Base-by-base conservation (phyloP, 2,113 vertebrate species). In the Mus spicilegus region DNA sequence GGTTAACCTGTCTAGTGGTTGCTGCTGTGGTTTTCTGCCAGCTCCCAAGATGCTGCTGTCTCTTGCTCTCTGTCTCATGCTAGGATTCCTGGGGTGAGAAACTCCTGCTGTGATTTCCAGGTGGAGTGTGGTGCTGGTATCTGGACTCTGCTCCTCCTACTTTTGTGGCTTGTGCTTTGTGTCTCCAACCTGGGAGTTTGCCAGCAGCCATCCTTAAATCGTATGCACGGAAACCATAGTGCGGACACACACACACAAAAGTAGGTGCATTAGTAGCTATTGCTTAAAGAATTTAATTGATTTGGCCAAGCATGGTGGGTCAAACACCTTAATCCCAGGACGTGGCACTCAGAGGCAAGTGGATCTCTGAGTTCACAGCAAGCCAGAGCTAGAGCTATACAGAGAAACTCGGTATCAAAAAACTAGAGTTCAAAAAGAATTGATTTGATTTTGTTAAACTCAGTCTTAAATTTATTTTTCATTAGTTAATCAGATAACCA, bases 381-480 rank as follows among this genome's bases (percentile, higher is more conserved):
- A 82, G 11, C 11, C 20, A 39, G 54, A 56, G 36, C 54, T 39
- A 39, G 54, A 56, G 36, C 54, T 39, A 26, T 36, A 82, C 14
- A 61, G 70, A 72, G 69, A 36, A 54, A 58, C 54, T 80, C 30
- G 3, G 1, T 46, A 24, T 76, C 24, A 77, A 51, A 16, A 49
- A 49, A 46, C 4, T 28, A 77, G 28, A 78, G 4, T 39, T 20
- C 7, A 26, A 82, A 82, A 82, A 26, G 36, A 39, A 61, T n/a
- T 82, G 54, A 39, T 91, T 94, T 94, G 54, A 80, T 94, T 96
- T 87, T 96, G 69, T 69, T 82, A 12, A 33, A 58, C n/a, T 94
- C 51, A 14, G 19, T 19, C 58, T 85, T 51, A 39, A 61, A 42
- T 78, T 93, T 86, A 30, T 39, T 84, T 96, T 89, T 75, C 10